Conservation (phyloP, 2,888 invertebrate genomes). For the Diachrysia chrysitis region DNA sequence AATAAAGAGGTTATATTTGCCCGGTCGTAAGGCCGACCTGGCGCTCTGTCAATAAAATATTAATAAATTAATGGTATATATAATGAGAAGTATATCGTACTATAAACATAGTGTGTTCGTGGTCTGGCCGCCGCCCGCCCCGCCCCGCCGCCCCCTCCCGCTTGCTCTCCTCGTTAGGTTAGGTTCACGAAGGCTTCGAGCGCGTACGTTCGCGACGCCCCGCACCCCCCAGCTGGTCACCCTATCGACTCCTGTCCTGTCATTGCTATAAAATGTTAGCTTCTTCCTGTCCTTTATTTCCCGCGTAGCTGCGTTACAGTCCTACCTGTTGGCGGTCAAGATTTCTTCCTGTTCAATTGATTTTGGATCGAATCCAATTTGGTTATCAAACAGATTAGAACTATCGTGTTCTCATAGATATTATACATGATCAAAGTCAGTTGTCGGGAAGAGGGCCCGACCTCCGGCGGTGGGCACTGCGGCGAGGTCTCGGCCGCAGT, state of each 20-base stretch:
- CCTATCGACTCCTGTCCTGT: constrained; percentile 20
- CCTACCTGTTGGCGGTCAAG: neutral
- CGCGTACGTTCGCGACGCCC: constrained; percentile 7
- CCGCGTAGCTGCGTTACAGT: neutral
- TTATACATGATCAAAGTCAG: too few relatives aligned
- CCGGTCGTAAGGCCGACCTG: constrained; percentile 51
- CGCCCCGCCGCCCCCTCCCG: constrained; percentile 6
- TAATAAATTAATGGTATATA: constrained; percentile 64
- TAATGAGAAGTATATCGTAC: constrained; percentile 69
- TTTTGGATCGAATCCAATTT: too few relatives aligned
- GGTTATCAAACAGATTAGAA: neutral
- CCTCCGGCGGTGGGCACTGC: neutral
- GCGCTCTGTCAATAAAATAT: constrained; percentile 67
- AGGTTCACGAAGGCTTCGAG: constrained; percentile 43
- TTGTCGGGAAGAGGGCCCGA: too few relatives aligned
- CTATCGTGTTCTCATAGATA: too few relatives aligned
- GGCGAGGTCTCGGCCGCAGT: neutral
- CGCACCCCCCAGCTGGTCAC: constrained; percentile 12
- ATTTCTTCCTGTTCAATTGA: neutral
- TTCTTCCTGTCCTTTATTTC: constrained; percentile 9
- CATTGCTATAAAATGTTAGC: constrained; percentile 26
- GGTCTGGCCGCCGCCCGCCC: constrained; percentile 40
- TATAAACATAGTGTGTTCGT: constrained; percentile 67
- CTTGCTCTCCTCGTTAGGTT: constrained; percentile 43
- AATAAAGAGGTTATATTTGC: constrained; percentile 71